These are phyloP conservation scores for Carcina quercana DNA, from an alignment of 2,888 invertebrate genomes.

Conservation along the genomic window DNA sequence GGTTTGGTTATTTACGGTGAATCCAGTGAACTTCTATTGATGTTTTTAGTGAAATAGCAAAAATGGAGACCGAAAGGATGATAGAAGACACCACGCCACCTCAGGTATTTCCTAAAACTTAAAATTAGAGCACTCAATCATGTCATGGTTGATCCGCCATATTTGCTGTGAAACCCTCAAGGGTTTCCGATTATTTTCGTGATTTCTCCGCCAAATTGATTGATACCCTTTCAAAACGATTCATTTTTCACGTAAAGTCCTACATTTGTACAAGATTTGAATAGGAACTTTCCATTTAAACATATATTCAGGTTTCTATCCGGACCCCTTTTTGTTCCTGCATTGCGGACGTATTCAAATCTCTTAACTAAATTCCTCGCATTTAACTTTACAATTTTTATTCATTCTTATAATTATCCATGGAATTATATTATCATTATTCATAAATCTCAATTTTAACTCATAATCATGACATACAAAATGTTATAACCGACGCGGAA, in stretches of 20 bases:
- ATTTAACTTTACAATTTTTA: slow-evolving; percentile 15
- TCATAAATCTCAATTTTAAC: too few relatives aligned
- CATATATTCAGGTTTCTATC: too few relatives aligned
- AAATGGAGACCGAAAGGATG: slow-evolving; percentile 95
- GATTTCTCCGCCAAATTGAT: slow-evolving; percentile 27
- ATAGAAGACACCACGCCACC: slow-evolving; percentile 80
- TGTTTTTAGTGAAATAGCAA: slow-evolving; percentile 79
- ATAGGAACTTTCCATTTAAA: too few relatives aligned
- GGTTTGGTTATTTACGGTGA: slow-evolving; percentile 54
- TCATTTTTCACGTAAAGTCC: background rate
- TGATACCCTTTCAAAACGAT: background rate
- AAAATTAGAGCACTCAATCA: slow-evolving; percentile 54
- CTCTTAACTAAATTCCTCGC: too few relatives aligned
- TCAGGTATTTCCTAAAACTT: slow-evolving; percentile 48
- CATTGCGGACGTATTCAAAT: slow-evolving; percentile 42
- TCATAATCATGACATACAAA: too few relatives aligned
- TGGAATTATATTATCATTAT: too few relatives aligned
- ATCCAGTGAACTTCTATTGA: slow-evolving; percentile 56
- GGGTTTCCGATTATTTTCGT: slow-evolving; percentile 40
- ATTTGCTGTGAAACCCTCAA: slow-evolving; percentile 46
- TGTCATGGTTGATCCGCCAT: slow-evolving; percentile 66
- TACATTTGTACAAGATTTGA: background rate
- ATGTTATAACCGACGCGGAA: too few relatives aligned
- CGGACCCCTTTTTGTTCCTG: slow-evolving; percentile 31
- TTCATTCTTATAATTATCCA: slow-evolving; percentile 3